Conservation (phyloP, 1,140 invertebrate species). For the Mercenaria mercenaria region DNA sequence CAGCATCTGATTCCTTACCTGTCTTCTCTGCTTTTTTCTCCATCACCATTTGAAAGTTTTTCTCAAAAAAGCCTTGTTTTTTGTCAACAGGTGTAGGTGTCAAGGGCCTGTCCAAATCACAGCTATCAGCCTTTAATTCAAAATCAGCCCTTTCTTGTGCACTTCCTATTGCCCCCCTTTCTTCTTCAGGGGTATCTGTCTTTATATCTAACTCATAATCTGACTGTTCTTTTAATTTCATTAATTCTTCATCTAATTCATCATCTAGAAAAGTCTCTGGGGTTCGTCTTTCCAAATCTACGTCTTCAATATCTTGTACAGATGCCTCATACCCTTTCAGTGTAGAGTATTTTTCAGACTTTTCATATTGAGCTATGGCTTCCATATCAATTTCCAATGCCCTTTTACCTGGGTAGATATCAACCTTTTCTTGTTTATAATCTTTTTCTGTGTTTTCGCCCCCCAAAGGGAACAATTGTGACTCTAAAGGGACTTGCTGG, state of each 20-base stretch:
- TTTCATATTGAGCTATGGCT: slow-evolving; percentile 47
- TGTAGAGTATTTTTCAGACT: background rate
- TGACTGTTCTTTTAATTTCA: slow-evolving; percentile 86
- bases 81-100: slow-evolving; percentile 83
- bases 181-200: slow-evolving; percentile 5
- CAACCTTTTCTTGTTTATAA: slow-evolving; percentile 56
- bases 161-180: slow-evolving; percentile 19
- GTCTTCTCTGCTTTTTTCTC: background rate
- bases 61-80: slow-evolving; percentile 77
- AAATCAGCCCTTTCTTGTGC: slow-evolving; percentile 67
- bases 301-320: slow-evolving; percentile 50
- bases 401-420: slow-evolving; percentile 80
- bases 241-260: slow-evolving; percentile 77
- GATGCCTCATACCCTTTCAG: slow-evolving; percentile 43
- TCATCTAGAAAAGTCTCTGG: slow-evolving; percentile 68
- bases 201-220: slow-evolving; percentile 83
- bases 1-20: slow-evolving; percentile 53
- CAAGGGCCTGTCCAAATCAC: slow-evolving; percentile 84
- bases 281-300: slow-evolving; percentile 55
- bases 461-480: slow-evolving; percentile 11
- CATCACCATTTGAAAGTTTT: slow-evolving; percentile 54
- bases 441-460: slow-evolving; percentile 8
- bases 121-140: slow-evolving; percentile 71
- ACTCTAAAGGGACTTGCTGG: slow-evolving; percentile 15
- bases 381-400: slow-evolving; percentile 73